A percentile compares a stretch with the other conserved stretches of the same genome.
Conservation (phyloP, 2,113 vertebrate species). For the Channa argus region DNA sequence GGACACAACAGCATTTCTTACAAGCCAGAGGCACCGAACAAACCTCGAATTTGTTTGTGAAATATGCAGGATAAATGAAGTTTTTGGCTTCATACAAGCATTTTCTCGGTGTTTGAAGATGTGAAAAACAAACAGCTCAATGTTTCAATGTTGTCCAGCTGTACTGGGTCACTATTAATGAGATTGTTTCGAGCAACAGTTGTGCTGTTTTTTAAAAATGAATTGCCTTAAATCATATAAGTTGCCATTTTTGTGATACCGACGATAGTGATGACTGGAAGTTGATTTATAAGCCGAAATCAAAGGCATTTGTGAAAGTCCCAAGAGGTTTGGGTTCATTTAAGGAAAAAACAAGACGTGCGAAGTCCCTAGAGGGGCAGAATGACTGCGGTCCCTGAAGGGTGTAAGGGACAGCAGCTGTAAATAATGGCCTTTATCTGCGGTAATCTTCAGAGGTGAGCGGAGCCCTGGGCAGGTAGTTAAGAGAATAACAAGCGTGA, state of each 20-base stretch:
- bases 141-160: background rate
- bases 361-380: background rate
- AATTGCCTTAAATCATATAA: too few relatives aligned
- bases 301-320: background rate
- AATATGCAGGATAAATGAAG: constrained; percentile 59
- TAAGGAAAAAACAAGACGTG: background rate
- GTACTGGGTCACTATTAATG: too few relatives aligned
- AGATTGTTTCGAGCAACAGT: too few relatives aligned
- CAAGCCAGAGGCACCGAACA: constrained; percentile 27
- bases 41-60: constrained; percentile 55
- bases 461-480: background rate
- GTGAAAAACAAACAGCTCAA: too few relatives aligned
- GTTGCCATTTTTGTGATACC: too few relatives aligned
- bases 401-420: constrained; percentile 2
- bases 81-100: background rate
- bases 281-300: constrained; percentile 3
- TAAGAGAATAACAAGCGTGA: constrained; percentile 7
- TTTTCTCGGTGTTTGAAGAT: too few relatives aligned
- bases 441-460: constrained; percentile 5
- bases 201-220: too few relatives aligned
- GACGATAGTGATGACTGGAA: background rate
- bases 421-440: constrained; percentile 22
- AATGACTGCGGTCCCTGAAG: too few relatives aligned
- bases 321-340: constrained; percentile 1
- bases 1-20: constrained; percentile 7